Percentiles rank a stretch among this genome's conserved stretches.
Conservation (phyloP, 2,888 invertebrate species). For the Plemyria rubiginata region DNA sequence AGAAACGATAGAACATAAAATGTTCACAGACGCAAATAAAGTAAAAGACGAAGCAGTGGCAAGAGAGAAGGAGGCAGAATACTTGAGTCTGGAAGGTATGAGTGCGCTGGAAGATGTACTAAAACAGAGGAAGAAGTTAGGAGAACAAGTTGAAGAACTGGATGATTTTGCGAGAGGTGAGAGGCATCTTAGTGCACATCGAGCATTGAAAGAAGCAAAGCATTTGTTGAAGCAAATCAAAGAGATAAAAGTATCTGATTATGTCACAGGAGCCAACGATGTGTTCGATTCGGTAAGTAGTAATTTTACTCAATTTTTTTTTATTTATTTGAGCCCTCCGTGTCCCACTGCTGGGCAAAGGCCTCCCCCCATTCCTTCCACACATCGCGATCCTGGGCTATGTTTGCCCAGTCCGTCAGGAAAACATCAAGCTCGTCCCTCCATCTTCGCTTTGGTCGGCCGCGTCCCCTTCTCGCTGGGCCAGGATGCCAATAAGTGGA, state of each 20-base stretch:
- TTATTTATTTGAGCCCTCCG: no score
- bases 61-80: constrained; percentile 61
- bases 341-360: no score
- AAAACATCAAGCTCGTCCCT: no score
- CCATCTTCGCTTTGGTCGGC: no score
- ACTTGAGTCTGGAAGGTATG: constrained; percentile 72
- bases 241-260: constrained; percentile 67
- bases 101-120: constrained; percentile 71
- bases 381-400: no score
- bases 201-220: constrained; percentile 75
- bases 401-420: no score
- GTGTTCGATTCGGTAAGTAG: constrained; percentile 61
- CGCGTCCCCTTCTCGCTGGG: no score
- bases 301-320: not conserved
- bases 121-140: constrained; percentile 61
- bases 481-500: no score
- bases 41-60: constrained; percentile 59
- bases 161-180: constrained; percentile 79
- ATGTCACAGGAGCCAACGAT: constrained; percentile 69
- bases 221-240: constrained; percentile 71
- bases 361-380: no score
- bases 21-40: constrained; percentile 65
- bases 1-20: constrained; percentile 62
- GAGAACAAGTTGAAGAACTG: constrained; percentile 71
- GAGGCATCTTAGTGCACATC: constrained; percentile 74